These are phyloP conservation scores for Rhea pennata DNA, from an alignment of 2,113 vertebrate species.

Conservation along the genomic window DNA sequence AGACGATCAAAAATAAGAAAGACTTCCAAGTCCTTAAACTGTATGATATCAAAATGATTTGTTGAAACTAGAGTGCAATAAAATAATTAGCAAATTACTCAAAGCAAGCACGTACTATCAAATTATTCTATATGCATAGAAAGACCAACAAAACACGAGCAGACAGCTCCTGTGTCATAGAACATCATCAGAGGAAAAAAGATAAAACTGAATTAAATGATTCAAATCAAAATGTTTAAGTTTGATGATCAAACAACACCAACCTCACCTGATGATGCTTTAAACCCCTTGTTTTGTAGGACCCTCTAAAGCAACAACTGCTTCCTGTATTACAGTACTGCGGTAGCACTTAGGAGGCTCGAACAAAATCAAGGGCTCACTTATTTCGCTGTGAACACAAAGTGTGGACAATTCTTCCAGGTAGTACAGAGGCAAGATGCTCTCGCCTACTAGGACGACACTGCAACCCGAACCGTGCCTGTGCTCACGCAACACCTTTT, in stretches of 20 bases:
- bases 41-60: not conserved
- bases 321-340: fast-evolving
- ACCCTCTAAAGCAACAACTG: not conserved
- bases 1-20: not conserved
- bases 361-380: not conserved
- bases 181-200: not conserved
- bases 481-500: fast-evolving
- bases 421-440: no score
- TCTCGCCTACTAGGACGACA: not conserved
- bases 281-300: not conserved
- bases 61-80: not conserved
- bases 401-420: fast-evolving
- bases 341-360: fast-evolving
- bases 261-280: not conserved
- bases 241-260: not conserved
- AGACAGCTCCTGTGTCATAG: not conserved
- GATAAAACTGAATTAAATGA: not conserved
- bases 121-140: fast-evolving
- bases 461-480: fast-evolving
- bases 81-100: not conserved
- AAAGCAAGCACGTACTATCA: not conserved
- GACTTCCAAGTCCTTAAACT: not conserved
- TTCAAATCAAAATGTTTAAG: fast-evolving
- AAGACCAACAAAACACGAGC: not conserved
- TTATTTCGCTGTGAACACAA: fast-evolving